phyloP scores from a whole-genome alignment of 2,888 invertebrate species.

The Yponomeuta cagnagella region DNA sequence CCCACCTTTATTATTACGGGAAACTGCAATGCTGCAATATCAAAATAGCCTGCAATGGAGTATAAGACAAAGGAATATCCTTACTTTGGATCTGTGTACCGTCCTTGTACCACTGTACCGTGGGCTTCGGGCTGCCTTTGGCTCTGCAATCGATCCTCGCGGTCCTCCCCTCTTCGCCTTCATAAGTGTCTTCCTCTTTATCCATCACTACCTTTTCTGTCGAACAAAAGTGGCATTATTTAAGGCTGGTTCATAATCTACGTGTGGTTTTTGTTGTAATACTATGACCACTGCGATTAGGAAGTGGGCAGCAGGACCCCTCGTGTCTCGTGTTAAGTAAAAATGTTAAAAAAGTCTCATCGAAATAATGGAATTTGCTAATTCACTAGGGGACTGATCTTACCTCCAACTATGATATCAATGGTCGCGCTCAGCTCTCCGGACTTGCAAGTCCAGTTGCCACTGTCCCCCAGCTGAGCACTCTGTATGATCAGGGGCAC shows the following conservation, averaged over 20 bases:
- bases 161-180: conserved; percentile 50
- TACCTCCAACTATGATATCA: conserved; percentile 58
- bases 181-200: conserved; percentile 23
- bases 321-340: too few relatives aligned
- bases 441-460: conserved; percentile 64
- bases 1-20: too few relatives aligned
- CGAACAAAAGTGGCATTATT: not conserved
- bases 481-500: conserved; percentile 50
- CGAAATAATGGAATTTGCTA: too few relatives aligned
- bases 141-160: conserved; percentile 50
- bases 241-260: too few relatives aligned
- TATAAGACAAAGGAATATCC: not conserved
- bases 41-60: too few relatives aligned
- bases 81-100: not conserved
- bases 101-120: conserved; percentile 59
- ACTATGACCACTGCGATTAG: too few relatives aligned
- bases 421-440: conserved; percentile 47
- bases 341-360: too few relatives aligned
- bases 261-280: too few relatives aligned
- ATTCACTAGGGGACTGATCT: conserved; percentile 14
- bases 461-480: conserved; percentile 46
- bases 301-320: too few relatives aligned
- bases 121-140: conserved; percentile 51
- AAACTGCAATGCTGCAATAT: too few relatives aligned
- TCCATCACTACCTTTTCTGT: conserved; percentile 55